Conservation (phyloP, 1,140 invertebrate species). For the Heliconius congener region DNA sequence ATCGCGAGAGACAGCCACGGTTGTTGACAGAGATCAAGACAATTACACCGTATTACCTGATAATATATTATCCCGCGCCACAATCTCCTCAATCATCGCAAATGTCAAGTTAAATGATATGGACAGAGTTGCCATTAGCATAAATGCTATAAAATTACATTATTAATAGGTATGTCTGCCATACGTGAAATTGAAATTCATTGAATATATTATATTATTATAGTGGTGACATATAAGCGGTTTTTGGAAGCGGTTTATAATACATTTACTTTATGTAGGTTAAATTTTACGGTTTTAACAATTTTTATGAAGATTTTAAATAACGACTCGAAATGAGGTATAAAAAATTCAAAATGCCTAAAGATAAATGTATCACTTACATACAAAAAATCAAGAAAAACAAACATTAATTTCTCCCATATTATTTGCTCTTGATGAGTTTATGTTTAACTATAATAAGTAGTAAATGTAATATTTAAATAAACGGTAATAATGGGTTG, state of each 20-base stretch:
- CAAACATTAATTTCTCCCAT: too few species aligned
- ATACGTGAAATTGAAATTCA: conserved; percentile 16
- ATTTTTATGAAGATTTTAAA: background rate
- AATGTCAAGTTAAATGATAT: conserved; percentile 58
- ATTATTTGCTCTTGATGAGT: too few species aligned
- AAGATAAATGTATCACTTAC: too few species aligned
- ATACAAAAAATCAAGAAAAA: too few species aligned
- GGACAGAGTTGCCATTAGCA: conserved; percentile 50
- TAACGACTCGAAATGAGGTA: background rate
- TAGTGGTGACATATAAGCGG: conserved; percentile 10
- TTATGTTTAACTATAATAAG: too few species aligned
- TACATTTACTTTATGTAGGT: conserved; percentile 6
- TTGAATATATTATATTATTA: conserved; percentile 15
- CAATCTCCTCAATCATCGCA: conserved; percentile 64
- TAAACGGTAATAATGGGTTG: too few species aligned
- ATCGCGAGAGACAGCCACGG: conserved; percentile 61
- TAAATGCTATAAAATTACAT: conserved; percentile 45
- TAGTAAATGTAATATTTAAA: too few species aligned
- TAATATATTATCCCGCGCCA: conserved; percentile 67
- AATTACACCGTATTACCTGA: conserved; percentile 71
- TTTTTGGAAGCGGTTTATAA: background rate
- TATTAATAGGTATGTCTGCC: conserved; percentile 26
- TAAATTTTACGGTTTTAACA: background rate
- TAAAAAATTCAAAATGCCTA: too few species aligned
- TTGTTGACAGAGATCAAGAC: conserved; percentile 69